These are phyloP conservation scores for Sebastolobus alascanus DNA, from an alignment of 2,797 vertebrate species.

Conservation along the genomic window DNA sequence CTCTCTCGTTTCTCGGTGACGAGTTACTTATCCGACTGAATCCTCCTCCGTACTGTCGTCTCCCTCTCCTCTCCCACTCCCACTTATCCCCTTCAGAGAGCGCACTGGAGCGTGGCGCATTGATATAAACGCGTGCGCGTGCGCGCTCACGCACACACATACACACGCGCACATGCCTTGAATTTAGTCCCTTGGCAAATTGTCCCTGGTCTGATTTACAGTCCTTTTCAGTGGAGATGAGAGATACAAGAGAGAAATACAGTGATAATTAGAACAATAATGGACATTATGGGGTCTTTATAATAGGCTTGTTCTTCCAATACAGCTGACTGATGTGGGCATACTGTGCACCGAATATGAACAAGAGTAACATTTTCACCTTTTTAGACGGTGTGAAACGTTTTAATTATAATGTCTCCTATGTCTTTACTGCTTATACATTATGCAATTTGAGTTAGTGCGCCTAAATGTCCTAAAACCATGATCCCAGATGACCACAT, in stretches of 20 bases:
- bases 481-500: background rate
- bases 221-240: background rate
- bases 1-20: slow-evolving; percentile 35
- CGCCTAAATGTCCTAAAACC: background rate
- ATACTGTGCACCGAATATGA: background rate
- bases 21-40: slow-evolving; percentile 65
- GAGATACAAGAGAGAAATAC: background rate
- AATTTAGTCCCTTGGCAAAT: slow-evolving; percentile 34
- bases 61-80: slow-evolving; percentile 68
- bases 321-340: background rate
- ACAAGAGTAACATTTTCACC: background rate
- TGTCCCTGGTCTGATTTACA: slow-evolving; percentile 40
- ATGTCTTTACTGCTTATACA: background rate
- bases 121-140: slow-evolving; percentile 62
- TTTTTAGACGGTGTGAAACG: background rate
- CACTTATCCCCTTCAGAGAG: slow-evolving; percentile 77
- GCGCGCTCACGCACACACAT: slow-evolving; percentile 55
- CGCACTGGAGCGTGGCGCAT: slow-evolving; percentile 77
- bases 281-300: background rate
- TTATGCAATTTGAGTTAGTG: background rate
- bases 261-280: background rate
- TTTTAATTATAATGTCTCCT: background rate
- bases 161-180: slow-evolving; percentile 20
- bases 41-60: slow-evolving; percentile 72
- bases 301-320: background rate